Evolutionary conservation across 2,113 vertebrate species (phyloP), one percentile per base, ranked within the genome.

Genomic region (Triplophysa tibetana): DNA sequence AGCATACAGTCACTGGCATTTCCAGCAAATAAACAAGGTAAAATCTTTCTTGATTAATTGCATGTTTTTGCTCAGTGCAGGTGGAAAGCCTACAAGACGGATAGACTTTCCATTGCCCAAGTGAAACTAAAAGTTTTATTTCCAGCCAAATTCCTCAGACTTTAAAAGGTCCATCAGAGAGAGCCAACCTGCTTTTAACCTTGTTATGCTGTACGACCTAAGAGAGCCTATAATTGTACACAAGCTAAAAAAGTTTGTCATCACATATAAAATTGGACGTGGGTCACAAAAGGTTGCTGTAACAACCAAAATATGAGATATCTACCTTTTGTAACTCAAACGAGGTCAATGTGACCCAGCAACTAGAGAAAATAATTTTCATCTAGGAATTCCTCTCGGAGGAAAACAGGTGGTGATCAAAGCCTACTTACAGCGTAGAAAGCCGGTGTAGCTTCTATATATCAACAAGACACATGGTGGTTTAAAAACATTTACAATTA

Each of bases 371-470:
- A 87, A 90, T 90, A 7, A 17, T 52, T 52, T 52, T 17, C 88
- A 89, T 90, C 86, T 88, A 85, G 84, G 85, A 82, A 85, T 83
- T 85, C 79, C n/a, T 85, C 88, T 84, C 87, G 86, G 85, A 88
- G 89, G 89, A 88, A 89, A 88, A 87, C 89, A 90, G 89, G 87
- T 90, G 89, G 89, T 86, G 43, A 45, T 45, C 43, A 45, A 45
- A 45, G 12, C 43, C 43, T 45, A 45, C 43, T 45, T 45, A 91
- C 91, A 70, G 24, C 89, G 90, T 88, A 90, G 88, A 87, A 86
- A 90, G 87, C 90, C 89, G 87, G 86, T 12, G 43, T 2, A 81
- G 76, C 88, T 90, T 89, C 86, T 90, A 90, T 90, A 88, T 87
- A 91, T 91, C 90, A 92, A 84, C 89, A 86, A 91, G 90, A 87